A percentile compares a stretch with the other conserved stretches of the same genome.
These are phyloP conservation scores for Pituophis catenifer DNA, from an alignment of 2,113 vertebrate genomes.

Conservation along the genomic window DNA sequence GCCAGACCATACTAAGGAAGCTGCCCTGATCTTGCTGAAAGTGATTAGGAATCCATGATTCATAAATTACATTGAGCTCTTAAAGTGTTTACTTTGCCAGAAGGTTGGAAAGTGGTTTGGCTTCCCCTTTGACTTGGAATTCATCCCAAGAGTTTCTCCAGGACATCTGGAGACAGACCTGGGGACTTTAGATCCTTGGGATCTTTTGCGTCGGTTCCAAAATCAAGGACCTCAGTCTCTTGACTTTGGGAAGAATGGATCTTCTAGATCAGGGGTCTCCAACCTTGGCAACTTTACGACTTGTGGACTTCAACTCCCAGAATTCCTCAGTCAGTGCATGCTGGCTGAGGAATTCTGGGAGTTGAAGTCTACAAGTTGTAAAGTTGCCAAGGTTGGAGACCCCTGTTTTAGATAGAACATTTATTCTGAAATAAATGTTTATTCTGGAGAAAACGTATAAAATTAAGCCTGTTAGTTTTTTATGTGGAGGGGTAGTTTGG, in stretches of 20 bases:
- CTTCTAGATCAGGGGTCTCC: not conserved
- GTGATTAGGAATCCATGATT: not conserved
- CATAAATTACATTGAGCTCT: not conserved
- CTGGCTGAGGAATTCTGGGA: too few species aligned
- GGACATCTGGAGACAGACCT: not conserved
- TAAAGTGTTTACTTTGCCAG: not conserved
- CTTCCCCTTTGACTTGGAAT: not conserved
- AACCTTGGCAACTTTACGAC: too few species aligned
- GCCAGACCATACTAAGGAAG: not conserved
- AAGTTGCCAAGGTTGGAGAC: too few species aligned
- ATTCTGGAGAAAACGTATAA: not conserved
- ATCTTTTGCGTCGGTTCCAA: not conserved
- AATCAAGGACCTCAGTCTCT: not conserved
- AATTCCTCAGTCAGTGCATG: too few species aligned
- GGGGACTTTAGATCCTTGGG: not conserved
- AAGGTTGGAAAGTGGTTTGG: not conserved
- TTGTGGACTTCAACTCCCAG: too few species aligned
- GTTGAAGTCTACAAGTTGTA: too few species aligned
- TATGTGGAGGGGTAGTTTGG: not conserved
- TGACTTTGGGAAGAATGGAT: not conserved
- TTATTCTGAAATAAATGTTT: not conserved
- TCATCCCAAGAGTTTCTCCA: not conserved
- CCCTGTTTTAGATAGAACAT: too few species aligned
- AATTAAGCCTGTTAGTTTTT: not conserved
- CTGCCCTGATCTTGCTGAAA: not conserved